Evolutionary conservation across 2,888 invertebrate species (phyloP).

Genomic region (Mimumesa dahlbomi): DNA sequence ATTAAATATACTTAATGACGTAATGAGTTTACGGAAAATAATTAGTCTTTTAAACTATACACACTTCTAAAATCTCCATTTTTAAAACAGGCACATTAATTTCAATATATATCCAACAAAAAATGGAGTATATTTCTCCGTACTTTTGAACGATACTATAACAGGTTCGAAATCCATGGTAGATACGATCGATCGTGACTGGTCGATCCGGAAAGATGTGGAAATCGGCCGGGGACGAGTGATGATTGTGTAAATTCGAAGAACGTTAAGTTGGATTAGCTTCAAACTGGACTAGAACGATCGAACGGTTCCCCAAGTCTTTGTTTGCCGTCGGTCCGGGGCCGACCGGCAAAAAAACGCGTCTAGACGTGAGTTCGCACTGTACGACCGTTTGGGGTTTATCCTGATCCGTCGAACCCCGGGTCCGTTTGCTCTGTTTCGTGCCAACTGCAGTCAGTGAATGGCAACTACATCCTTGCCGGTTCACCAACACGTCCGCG

Average conservation of each 20-base stretch:
- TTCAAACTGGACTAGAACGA: conserved; percentile 51
- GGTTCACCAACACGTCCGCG: conserved; percentile 39
- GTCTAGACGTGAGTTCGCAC: conserved; percentile 63
- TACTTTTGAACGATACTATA: too few relatives aligned
- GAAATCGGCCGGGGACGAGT: conserved; percentile 10
- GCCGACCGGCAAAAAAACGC: conserved; percentile 62
- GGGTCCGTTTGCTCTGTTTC: conserved; percentile 50
- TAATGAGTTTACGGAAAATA: too few relatives aligned
- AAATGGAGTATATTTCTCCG: too few relatives aligned
- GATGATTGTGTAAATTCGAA: conserved; percentile 6
- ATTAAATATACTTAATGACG: too few relatives aligned
- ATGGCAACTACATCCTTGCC: conserved; percentile 52
- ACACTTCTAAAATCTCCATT: too few relatives aligned
- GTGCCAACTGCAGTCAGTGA: conserved; percentile 52
- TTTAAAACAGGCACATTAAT: too few relatives aligned
- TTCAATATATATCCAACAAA: too few relatives aligned
- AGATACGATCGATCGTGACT: too few relatives aligned
- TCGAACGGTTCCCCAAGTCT: conserved; percentile 61
- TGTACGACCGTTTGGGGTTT: conserved; percentile 51
- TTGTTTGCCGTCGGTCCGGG: conserved; percentile 57
- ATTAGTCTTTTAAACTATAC: too few relatives aligned
- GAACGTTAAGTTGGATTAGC: conserved; percentile 46
- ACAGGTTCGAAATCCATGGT: too few relatives aligned
- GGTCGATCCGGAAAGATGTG: neutral
- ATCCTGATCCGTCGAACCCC: conserved; percentile 50